phyloP scores from a whole-genome alignment of 1,140 invertebrate genomes.

The Drosophila biarmipes region DNA sequence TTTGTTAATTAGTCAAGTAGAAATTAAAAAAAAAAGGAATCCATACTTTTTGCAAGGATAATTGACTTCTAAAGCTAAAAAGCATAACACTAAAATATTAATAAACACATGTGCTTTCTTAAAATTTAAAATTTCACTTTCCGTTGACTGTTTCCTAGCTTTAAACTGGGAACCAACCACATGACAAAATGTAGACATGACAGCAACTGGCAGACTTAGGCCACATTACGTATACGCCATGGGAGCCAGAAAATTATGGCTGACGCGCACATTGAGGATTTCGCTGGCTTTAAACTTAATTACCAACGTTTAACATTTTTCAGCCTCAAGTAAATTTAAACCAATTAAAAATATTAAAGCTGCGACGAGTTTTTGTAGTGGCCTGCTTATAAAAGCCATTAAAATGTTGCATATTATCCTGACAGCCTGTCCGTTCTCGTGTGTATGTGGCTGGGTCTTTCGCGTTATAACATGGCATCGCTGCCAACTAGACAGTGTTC shows the following conservation, averaged over 20 bases:
- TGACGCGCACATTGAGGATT: neutral
- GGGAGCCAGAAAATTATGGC: neutral
- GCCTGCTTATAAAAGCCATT: conserved; percentile 20
- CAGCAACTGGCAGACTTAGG: conserved; percentile 1
- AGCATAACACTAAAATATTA: too few relatives aligned
- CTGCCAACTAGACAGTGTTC: conserved; percentile 51
- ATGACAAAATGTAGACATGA: conserved; percentile 7
- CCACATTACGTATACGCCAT: conserved; percentile 17
- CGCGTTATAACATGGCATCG: conserved; percentile 49
- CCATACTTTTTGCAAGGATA: too few relatives aligned
- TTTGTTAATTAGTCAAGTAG: too few relatives aligned
- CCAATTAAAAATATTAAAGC: conserved; percentile 37
- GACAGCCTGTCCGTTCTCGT: conserved; percentile 3
- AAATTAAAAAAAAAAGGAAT: too few relatives aligned
- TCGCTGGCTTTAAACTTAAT: neutral
- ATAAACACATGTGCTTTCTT: neutral
- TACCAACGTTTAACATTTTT: conserved; percentile 2
- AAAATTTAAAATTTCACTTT: neutral
- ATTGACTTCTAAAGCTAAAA: too few relatives aligned
- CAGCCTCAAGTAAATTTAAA: conserved; percentile 19
- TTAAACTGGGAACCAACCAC: neutral
- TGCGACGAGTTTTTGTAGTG: neutral
- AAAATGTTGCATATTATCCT: conserved; percentile 18
- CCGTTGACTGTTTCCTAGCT: neutral
- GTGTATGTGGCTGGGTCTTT: conserved; percentile 11